A percentile compares a stretch with the other conserved stretches of the same genome.
phyloP scores from a whole-genome alignment of 2,888 invertebrate species.

The Lamproptera curius region DNA sequence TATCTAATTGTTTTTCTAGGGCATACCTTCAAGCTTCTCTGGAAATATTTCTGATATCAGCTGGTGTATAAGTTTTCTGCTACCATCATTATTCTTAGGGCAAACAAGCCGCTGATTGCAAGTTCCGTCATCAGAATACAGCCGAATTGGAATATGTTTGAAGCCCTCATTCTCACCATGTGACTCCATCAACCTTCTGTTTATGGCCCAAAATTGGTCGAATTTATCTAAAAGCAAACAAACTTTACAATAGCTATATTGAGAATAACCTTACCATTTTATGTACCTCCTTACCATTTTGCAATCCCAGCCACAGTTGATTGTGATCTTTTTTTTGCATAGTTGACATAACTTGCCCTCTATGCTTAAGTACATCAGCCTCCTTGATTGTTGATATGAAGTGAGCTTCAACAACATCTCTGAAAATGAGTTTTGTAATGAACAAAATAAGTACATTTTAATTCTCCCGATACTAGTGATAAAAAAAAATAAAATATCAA shows the following conservation, averaged over 20 bases:
- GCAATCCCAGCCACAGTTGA: conserved; percentile 95
- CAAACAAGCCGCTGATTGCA: conserved; percentile 87
- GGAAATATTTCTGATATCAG: conserved; percentile 84
- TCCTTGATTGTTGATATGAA: conserved; percentile 98
- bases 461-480: too few relatives aligned
- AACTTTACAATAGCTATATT: neutral
- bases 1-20: too few relatives aligned
- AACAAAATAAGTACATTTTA: too few relatives aligned
- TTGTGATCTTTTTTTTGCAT: conserved; percentile 99
- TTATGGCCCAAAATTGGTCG: conserved; percentile 99
- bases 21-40: conserved; percentile 60
- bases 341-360: conserved; percentile 90
- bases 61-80: conserved; percentile 83
- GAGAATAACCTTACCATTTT: neutral
- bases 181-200: conserved; percentile 95
- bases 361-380: conserved; percentile 98
- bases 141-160: conserved; percentile 92
- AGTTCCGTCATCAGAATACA: conserved; percentile 85
- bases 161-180: conserved; percentile 88
- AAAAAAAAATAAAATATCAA: neutral
- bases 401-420: conserved; percentile 94
- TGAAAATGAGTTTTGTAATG: conserved; percentile 68
- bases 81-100: conserved; percentile 86
- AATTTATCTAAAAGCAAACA: conserved; percentile 87
- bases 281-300: conserved; percentile 83